Evolutionary conservation across 1,140 invertebrate species (phyloP).

Genomic region (Heliconius melpomene): DNA sequence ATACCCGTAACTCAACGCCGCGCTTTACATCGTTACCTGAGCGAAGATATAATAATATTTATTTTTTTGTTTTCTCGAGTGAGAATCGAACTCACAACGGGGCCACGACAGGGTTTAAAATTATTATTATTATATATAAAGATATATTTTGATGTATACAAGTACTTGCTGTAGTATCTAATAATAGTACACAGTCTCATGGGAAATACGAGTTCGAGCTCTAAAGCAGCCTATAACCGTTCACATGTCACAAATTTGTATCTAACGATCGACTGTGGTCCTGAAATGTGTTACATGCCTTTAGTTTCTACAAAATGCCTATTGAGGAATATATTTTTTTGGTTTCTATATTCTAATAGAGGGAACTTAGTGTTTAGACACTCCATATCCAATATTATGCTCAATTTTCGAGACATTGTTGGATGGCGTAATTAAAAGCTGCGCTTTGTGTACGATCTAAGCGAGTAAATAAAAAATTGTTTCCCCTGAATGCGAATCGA

Average conservation of each 20-base stretch:
- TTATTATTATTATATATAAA: background rate
- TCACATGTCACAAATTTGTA: background rate
- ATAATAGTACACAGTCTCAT: background rate
- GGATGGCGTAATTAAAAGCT: no score
- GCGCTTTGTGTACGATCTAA: no score
- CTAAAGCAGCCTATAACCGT: slow-evolving; percentile 11
- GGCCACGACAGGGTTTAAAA: background rate
- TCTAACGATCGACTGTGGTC: background rate
- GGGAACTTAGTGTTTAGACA: background rate
- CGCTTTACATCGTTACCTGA: no score
- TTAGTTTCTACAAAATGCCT: background rate
- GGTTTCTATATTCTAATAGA: background rate
- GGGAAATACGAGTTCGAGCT: background rate
- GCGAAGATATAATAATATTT: no score
- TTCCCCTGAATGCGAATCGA: no score
- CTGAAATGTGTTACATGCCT: background rate
- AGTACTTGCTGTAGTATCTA: background rate
- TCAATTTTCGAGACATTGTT: no score
- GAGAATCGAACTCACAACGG: no score
- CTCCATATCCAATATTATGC: background rate
- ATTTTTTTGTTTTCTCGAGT: no score
- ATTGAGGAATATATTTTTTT: background rate
- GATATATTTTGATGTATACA: background rate
- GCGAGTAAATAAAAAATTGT: no score
- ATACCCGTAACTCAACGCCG: no score